phyloP scores from a whole-genome alignment of 1,140 invertebrate species.

The Zaprionus gabonicus region DNA sequence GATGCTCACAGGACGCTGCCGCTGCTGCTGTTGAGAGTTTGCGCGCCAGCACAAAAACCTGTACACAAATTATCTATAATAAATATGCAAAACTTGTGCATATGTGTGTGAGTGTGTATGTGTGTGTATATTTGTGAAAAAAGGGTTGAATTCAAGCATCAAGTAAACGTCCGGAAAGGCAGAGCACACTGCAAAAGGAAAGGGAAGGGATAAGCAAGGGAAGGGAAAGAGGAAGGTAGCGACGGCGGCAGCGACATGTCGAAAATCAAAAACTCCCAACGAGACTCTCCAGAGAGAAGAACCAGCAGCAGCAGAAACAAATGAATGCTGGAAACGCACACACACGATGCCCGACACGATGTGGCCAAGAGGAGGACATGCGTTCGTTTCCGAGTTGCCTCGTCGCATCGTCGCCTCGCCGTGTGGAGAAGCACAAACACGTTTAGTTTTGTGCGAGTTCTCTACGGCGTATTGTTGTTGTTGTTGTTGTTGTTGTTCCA shows the following conservation, averaged over 20 bases:
- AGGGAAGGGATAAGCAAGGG: background rate
- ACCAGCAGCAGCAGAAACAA: slow-evolving; percentile 60
- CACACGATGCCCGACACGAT: slow-evolving; percentile 39
- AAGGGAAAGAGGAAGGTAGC: background rate
- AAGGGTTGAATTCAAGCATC: slow-evolving; percentile 69
- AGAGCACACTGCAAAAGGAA: slow-evolving; percentile 17
- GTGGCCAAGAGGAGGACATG: slow-evolving; percentile 13
- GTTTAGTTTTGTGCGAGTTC: slow-evolving; percentile 39
- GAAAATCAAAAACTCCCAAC: slow-evolving; percentile 79
- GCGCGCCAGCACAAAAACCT: slow-evolving; percentile 79
- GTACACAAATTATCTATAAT: slow-evolving; percentile 83
- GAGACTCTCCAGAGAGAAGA: slow-evolving; percentile 71
- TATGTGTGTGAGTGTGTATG: slow-evolving; percentile 12
- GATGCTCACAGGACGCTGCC: slow-evolving; percentile 50
- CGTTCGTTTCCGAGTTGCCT: slow-evolving; percentile 10
- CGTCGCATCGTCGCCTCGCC: slow-evolving; percentile 34
- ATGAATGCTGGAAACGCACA: slow-evolving; percentile 69
- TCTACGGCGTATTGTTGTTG: slow-evolving; percentile 13
- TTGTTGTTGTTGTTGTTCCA: slow-evolving; percentile 30
- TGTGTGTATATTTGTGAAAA: slow-evolving; percentile 44
- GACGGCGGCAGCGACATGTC: slow-evolving; percentile 61
- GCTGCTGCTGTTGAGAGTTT: slow-evolving; percentile 68
- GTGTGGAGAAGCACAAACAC: slow-evolving; percentile 39
- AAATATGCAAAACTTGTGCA: slow-evolving; percentile 78
- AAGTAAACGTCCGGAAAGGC: slow-evolving; percentile 22